These are phyloP conservation scores for Poeciliopsis presidionis DNA, from an alignment of 2,797 vertebrate genomes.

Conservation along the genomic window DNA sequence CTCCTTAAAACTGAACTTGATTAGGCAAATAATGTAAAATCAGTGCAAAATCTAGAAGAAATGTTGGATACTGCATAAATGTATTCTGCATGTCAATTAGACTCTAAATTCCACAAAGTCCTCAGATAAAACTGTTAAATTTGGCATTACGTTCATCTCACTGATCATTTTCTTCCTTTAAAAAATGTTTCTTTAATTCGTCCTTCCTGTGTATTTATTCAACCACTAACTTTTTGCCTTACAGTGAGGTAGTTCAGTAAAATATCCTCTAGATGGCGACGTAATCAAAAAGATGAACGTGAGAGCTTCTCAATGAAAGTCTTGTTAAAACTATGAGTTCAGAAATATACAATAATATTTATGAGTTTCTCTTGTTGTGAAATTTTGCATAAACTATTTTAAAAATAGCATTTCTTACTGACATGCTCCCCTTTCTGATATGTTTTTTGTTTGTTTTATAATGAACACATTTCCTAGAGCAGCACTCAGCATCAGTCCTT, in stretches of 20 bases:
- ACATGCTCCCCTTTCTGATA: neutral
- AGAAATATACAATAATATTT: neutral
- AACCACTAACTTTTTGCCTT: neutral
- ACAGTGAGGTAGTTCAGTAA: neutral
- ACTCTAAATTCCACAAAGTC: neutral
- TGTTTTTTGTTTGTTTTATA: neutral
- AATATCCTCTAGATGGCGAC: slow-evolving; percentile 11
- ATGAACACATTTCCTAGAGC: neutral
- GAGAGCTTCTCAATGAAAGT: neutral
- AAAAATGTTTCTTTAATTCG: neutral
- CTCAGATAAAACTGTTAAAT: neutral
- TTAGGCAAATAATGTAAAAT: neutral
- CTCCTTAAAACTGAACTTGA: neutral
- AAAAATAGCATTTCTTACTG: neutral
- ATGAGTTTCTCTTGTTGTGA: neutral
- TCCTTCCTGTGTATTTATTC: neutral
- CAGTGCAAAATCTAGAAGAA: neutral
- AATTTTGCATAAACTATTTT: neutral
- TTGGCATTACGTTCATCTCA: neutral
- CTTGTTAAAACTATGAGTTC: neutral
- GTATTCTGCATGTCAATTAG: neutral
- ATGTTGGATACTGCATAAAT: neutral
- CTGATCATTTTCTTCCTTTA: neutral
- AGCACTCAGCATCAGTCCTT: neutral
- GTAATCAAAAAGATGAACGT: slow-evolving; percentile 1